Evolutionary conservation across 2,888 invertebrate genomes (phyloP), one percentile per base, ranked within the genome.

Genomic region (Crocallis elinguaria): DNA sequence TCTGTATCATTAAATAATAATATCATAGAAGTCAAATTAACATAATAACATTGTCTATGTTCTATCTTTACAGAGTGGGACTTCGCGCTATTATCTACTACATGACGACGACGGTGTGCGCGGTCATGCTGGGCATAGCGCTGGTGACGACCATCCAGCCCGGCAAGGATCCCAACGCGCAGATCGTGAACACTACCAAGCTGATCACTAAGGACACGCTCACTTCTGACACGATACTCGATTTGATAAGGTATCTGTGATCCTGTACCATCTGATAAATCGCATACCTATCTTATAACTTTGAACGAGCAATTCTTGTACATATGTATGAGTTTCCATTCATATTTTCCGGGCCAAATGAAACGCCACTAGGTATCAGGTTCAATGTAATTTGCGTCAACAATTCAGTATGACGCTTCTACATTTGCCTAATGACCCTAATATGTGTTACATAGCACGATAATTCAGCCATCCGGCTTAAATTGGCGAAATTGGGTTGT

Each of bases 191-290:
- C 61, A 79, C 91, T 23, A 90, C 92, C 43, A 92, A 92, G 56
- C 77, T 85, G 13, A 82, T 93, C 49, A 94, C 65, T 45, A 84
- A 77, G 71, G 88, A 82, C 63, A 96, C 95, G 49, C 94, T 96
- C 49, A 98, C 98, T 0, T 94, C 95, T 0, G 99, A 99, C 78
- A 98, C 98, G 0, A 92, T 99, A 50, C 93, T 99, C 88, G 99
- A 99, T 92, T 93, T 99, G 66, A 92, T 98, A 69, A 94, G 98
- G 96, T 97, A 77, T 23, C 14, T 6, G 8, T 8, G 23, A 6
- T 23, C 1, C 8, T 23, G 23, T 6, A 6, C 23, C n/a, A n/a
- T n/a, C n/a, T n/a, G n/a, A n/a, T n/a, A n/a, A n/a, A n/a, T n/a
- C n/a, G n/a, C n/a, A n/a, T n/a, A n/a, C n/a, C n/a, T n/a, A n/a